Base-by-base conservation (phyloP, 2,888 invertebrate genomes). In the Catocala sponsa region DNA sequence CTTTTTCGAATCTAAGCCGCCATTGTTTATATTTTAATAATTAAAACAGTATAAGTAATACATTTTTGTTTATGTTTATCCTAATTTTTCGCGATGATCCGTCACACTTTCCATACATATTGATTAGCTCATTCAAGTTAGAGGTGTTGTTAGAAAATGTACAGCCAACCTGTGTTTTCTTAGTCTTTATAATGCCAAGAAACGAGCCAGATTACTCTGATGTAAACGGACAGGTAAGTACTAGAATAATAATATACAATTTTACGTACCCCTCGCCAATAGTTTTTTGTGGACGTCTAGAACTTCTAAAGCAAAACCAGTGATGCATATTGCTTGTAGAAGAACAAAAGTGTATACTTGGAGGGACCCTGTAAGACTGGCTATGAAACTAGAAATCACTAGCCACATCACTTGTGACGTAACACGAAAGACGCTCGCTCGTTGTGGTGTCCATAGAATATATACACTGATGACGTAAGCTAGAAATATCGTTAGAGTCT, bases 361-460 rank as follows among this genome's bases (percentile, higher is more conserved):
- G 46, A 97, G 95, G 0, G 96, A 95, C 0, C 97, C 98, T 1
- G 97, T 95, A 43, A 97, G 94, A 74, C 97, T 97, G 50, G 98
- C 97, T 10, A 97, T 78, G 82, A 97, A 98, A 72, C 97, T 96
- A 15, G 97, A 96, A 41, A 97, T 89, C 5, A 97, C 92, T 11
- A 97, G 90, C 98, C 98, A 98, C 25, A 97, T 88, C 0, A 95
- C 89, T 71, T 96, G 96, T 0, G 98, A 96, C 9, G 96, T 95
- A 54, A 96, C 95, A 46, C 96, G 95, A 81, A 97, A 97, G 58
- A 95, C 90, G 6, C 91, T 90, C 13, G 96, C 96, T 65, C 97
- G 96, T 66, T 96, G 94, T 0, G 97, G 96, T 42, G 95, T 96
- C 98, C 98, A 98, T 74, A 97, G 94, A 55, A 97, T 91, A 70